Base-by-base conservation (phyloP, 1,140 invertebrate species). In the Brachionus plicatilis region DNA sequence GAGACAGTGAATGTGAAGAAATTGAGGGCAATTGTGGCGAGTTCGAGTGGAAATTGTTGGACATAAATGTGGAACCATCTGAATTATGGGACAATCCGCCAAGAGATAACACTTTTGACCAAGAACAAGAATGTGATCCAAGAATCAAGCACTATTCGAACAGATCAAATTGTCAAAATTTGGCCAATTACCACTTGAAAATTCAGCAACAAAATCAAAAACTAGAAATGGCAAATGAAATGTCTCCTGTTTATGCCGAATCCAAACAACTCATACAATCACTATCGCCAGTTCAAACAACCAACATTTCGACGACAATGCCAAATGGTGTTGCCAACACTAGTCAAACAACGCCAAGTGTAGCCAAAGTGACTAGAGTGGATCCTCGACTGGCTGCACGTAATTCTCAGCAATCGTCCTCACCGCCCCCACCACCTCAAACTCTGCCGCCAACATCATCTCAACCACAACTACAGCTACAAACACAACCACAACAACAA, bases 151-250 rank as follows among this genome's bases (percentile, higher is more conserved):
- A 82, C 53, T 82, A 82, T 41, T 60, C 65, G 24, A 82, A 82
- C 29, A 82, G 17, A 82, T 27, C 79, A n/a, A 82, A 82, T 68
- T 82, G 50, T 45, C n/a, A 43, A 24, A 82, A 65, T 27, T 17
- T 82, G 7, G 8, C 79, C 24, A 82, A 82, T 68, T 82, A 43
- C 65, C 79, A 82, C 14, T 65, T 82, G 24, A 68, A 82, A 68
- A 41, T 82, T 29, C 50, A 82, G 14, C 14, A 82, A 47, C 20
- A 82, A 65, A 82, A 82, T 65, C 43, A 50, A 50, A 76, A 50
- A 50, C 20, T 50, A 29, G 45, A 76, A 50, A 75, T 45, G n/a
- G 9, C 70, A 45, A 75, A 43, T 27, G 70, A 37, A 45, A 47
- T 47, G 45, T 76, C 72, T 24, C 72, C 72, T 47, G 72, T 76